phyloP scores from a whole-genome alignment of 2,113 vertebrate genomes.

The Chaetodon trifascialis region DNA sequence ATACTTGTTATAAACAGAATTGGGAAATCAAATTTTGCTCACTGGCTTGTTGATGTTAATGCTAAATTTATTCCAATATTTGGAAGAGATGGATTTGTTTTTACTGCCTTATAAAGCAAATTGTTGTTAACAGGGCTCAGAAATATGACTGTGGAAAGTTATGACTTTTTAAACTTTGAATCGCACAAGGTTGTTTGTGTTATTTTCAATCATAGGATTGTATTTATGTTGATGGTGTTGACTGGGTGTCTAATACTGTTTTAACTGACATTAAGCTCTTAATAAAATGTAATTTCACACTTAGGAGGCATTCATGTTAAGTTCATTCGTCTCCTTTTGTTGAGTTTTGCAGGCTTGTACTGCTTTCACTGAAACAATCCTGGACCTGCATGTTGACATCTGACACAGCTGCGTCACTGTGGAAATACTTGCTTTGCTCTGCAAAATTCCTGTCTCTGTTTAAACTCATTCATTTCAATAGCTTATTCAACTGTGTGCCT shows the following conservation, averaged over 20 bases:
- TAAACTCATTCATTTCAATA: slow-evolving; percentile 46
- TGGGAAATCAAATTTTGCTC: neutral
- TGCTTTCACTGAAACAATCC: slow-evolving; percentile 26
- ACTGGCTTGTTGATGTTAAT: neutral
- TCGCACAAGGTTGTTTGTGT: neutral
- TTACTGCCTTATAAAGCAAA: neutral
- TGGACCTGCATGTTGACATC: slow-evolving; percentile 56
- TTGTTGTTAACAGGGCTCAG: neutral
- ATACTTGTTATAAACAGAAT: neutral
- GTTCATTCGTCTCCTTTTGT: neutral
- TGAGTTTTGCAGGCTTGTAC: slow-evolving; percentile 16
- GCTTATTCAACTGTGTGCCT: slow-evolving; percentile 40
- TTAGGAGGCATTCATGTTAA: neutral
- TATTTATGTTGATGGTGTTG: slow-evolving; percentile 6
- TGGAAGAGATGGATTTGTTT: neutral
- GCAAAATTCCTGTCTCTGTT: slow-evolving; percentile 65
- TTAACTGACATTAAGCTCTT: neutral
- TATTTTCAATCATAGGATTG: neutral
- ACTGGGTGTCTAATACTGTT: neutral
- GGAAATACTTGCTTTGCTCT: slow-evolving; percentile 65
- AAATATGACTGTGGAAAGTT: neutral
- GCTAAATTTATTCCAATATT: neutral
- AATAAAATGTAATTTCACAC: neutral
- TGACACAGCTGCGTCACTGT: slow-evolving; percentile 68
- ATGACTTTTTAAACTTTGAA: neutral